phyloP scores from a whole-genome alignment of 2,888 invertebrate genomes.

The Clunio marinus region DNA sequence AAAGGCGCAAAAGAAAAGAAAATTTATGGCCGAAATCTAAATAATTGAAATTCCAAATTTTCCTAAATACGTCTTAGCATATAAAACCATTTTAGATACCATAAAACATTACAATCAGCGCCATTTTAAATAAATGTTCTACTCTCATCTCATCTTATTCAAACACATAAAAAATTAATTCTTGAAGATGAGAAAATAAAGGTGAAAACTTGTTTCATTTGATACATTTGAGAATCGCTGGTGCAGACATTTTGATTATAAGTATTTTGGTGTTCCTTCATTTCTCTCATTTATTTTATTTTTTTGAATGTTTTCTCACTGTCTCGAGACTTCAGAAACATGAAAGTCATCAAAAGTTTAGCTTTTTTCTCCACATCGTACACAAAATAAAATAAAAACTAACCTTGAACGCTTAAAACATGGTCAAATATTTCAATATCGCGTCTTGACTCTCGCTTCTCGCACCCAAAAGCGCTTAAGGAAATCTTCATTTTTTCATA shows the following conservation, averaged over 20 bases:
- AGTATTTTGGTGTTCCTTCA: too few relatives aligned
- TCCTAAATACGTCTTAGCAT: background rate
- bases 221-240: background rate
- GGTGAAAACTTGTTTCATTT: background rate
- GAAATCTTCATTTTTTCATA: too few relatives aligned
- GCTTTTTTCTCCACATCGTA: too few relatives aligned
- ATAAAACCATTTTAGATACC: background rate
- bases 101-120: background rate
- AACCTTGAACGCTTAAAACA: background rate
- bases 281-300: too few relatives aligned
- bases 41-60: conserved; percentile 3
- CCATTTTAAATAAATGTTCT: background rate
- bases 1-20: background rate
- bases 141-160: background rate
- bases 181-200: background rate
- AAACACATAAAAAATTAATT: conserved; percentile 8
- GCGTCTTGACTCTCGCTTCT: too few relatives aligned
- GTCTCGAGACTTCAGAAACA: background rate
- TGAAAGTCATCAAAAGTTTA: too few relatives aligned
- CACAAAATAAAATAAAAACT: background rate
- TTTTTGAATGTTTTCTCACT: background rate
- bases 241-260: too few relatives aligned
- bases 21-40: background rate
- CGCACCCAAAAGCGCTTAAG: too few relatives aligned
- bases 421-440: too few relatives aligned